Percentiles rank a stretch among this genome's conserved stretches.
These are phyloP conservation scores for Philereme vetulata DNA, from an alignment of 2,888 invertebrate species.

Conservation along the genomic window DNA sequence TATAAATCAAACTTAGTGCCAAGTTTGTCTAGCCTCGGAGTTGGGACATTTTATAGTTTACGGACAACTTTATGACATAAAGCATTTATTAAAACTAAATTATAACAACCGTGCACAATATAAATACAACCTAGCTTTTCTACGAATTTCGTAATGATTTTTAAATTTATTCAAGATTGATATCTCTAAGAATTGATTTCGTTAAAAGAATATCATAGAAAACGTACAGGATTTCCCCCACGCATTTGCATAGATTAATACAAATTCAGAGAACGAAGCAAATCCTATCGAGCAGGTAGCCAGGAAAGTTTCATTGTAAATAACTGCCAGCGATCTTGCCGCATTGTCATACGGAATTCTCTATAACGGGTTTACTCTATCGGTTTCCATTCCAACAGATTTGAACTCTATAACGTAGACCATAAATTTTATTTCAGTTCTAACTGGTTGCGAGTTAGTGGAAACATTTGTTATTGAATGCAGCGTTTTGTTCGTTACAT, in stretches of 20 bases:
- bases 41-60: slow-evolving; percentile 10
- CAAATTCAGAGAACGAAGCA: slow-evolving; percentile 23
- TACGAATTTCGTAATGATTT: no score
- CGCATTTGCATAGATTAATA: slow-evolving; percentile 33
- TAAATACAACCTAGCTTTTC: no score
- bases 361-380: slow-evolving; percentile 30
- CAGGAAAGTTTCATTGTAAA: slow-evolving; percentile 37
- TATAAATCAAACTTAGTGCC: slow-evolving; percentile 30
- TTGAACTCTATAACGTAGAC: slow-evolving; percentile 40
- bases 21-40: slow-evolving; percentile 19
- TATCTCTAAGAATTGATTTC: neutral
- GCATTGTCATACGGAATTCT: slow-evolving; percentile 36
- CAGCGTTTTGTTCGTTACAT: slow-evolving; percentile 39
- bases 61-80: neutral
- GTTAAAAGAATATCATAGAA: slow-evolving; percentile 23
- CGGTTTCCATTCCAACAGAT: slow-evolving; percentile 37
- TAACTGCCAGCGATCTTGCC: slow-evolving; percentile 39
- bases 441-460: slow-evolving; percentile 31
- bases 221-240: slow-evolving; percentile 22
- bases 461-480: slow-evolving; percentile 39
- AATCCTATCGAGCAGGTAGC: slow-evolving; percentile 25
- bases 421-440: slow-evolving; percentile 34
- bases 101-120: no score
- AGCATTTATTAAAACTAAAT: no score
- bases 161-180: no score